phyloP scores from a whole-genome alignment of 2,888 invertebrate species.

The Campoletis raptor region DNA sequence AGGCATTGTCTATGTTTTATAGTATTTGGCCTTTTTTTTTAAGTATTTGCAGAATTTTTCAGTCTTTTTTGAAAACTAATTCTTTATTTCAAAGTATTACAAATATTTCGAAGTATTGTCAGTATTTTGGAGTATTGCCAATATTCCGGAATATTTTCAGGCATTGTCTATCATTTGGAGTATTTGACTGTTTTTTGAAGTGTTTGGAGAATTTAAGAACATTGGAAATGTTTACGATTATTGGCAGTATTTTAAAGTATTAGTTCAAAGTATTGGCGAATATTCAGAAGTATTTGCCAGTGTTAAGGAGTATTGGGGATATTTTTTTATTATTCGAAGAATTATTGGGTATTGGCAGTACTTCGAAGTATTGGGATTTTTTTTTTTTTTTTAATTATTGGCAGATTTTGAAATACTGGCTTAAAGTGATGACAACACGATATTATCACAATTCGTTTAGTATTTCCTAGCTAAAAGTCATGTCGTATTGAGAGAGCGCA shows the following conservation, averaged over 20 bases:
- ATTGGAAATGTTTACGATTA: not conserved
- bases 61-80: no score
- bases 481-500: constrained; percentile 12
- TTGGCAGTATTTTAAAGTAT: not conserved
- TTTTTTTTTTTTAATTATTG: not conserved
- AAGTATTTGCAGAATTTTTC: not conserved
- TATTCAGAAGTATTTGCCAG: not conserved
- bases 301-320: not conserved
- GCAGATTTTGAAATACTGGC: not conserved
- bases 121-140: not conserved
- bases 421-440: not conserved
- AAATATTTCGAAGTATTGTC: not conserved
- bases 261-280: not conserved
- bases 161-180: not conserved
- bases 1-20: not conserved
- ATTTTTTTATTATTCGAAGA: not conserved
- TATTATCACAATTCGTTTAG: not conserved
- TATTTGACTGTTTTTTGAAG: not conserved
- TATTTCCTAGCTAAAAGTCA: not conserved
- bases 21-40: not conserved
- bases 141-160: not conserved
- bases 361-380: not conserved
- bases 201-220: not conserved
- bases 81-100: not conserved
- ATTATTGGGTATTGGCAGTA: not conserved